These are phyloP conservation scores for Sebastes glaucus DNA, from an alignment of 2,797 vertebrate genomes.

Conservation along the genomic window DNA sequence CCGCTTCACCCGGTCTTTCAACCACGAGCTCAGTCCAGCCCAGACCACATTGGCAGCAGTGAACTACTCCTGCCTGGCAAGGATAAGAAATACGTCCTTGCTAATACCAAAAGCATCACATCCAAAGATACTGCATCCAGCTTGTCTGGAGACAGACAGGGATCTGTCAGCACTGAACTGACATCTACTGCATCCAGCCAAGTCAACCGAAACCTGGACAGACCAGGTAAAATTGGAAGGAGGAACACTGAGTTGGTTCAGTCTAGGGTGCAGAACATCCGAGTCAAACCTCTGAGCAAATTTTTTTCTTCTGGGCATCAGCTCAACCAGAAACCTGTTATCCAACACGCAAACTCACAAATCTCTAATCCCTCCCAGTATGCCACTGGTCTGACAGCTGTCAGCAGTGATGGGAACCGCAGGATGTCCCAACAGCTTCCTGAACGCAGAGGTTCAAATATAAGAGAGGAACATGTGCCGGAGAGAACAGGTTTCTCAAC, in stretches of 20 bases:
- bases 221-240: not conserved
- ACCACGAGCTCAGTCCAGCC: not conserved
- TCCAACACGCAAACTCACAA: not conserved
- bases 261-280: slow-evolving; percentile 18
- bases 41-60: not conserved
- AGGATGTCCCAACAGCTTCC: not conserved
- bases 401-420: not conserved
- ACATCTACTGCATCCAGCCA: not conserved
- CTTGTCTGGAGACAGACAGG: not conserved
- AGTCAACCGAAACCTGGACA: not conserved
- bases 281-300: slow-evolving; percentile 44
- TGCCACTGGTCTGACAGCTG: not conserved
- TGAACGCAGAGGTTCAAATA: not conserved
- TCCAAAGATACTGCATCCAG: not conserved
- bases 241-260: not conserved
- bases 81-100: not conserved
- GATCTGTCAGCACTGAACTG: not conserved
- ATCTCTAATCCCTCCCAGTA: not conserved
- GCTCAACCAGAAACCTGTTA: slow-evolving; percentile 4
- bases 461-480: not conserved
- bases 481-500: not conserved
- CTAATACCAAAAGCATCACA: not conserved
- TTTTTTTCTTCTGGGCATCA: not conserved
- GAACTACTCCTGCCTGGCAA: not conserved
- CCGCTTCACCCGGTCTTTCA: not conserved